These are phyloP conservation scores for Erpornis zantholeuca DNA, from an alignment of 2,113 vertebrate genomes.

Conservation along the genomic window DNA sequence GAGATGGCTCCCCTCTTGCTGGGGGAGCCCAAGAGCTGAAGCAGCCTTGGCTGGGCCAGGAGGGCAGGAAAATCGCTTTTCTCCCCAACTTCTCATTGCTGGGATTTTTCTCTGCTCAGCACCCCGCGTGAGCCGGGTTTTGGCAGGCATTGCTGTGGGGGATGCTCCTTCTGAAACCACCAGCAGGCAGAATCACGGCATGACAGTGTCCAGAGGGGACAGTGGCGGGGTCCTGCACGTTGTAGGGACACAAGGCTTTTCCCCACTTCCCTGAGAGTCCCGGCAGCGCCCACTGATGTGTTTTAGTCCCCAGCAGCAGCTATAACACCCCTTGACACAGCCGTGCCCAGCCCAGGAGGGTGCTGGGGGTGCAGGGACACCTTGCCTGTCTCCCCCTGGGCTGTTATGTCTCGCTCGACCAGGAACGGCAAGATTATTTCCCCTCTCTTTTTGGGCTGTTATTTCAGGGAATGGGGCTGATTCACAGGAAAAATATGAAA, in stretches of 20 bases:
- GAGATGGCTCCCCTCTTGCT: not conserved
- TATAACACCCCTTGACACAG: not conserved
- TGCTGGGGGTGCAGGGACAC: not conserved
- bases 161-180: not conserved
- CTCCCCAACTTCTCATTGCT: fast-evolving
- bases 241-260: not conserved
- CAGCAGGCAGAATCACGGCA: not conserved
- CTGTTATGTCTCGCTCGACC: not conserved
- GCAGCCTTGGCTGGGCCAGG: not conserved
- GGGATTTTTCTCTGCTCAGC: not conserved
- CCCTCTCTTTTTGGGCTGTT: slow-evolving; percentile 33
- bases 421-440: slow-evolving; percentile 30
- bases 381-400: not conserved
- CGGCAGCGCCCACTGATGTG: not conserved
- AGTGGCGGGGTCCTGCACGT: fast-evolving
- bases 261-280: not conserved
- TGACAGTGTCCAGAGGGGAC: not conserved
- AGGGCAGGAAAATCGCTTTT: not conserved
- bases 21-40: not conserved
- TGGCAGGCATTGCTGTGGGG: not conserved
- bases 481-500: slow-evolving; percentile 67
- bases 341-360: not conserved
- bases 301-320: not conserved
- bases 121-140: not conserved
- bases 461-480: slow-evolving; percentile 54